Evolutionary conservation across 2,113 vertebrate genomes (phyloP).

Genomic region (Todiramphus saurophagus): DNA sequence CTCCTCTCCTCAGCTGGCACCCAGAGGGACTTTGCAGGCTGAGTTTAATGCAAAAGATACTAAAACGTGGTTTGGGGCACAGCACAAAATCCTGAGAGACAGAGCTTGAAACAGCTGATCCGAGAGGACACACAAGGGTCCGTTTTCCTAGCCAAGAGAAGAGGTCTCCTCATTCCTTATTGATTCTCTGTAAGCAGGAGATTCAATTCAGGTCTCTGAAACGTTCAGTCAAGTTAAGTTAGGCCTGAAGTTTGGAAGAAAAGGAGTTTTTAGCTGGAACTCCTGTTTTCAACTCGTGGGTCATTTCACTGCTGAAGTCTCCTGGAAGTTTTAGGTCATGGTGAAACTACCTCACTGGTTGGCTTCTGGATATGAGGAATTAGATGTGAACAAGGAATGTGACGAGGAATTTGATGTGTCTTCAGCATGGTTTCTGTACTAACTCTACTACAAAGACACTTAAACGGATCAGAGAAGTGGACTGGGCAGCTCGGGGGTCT

Average conservation of each 20-base stretch:
- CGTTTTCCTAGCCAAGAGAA: rapidly evolving
- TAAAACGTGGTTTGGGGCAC: background rate
- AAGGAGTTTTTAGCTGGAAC: background rate
- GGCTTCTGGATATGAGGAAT: background rate
- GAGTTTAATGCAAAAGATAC: background rate
- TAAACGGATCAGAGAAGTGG: too few species aligned
- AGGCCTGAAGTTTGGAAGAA: background rate
- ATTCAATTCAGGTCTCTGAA: background rate
- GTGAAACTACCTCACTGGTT: background rate
- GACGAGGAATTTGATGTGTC: background rate
- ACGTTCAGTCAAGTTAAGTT: background rate
- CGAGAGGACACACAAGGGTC: background rate
- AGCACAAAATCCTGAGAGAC: background rate
- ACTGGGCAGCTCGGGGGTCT: background rate
- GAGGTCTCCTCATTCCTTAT: background rate
- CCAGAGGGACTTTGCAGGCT: background rate
- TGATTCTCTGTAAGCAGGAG: background rate
- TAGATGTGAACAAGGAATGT: background rate
- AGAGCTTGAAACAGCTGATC: background rate
- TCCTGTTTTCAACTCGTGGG: background rate
- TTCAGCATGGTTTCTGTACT: background rate
- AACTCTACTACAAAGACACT: too few species aligned
- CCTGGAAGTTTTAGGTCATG: background rate
- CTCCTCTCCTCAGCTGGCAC: background rate
- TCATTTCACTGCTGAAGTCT: background rate